Evolutionary conservation across 2,888 invertebrate species (phyloP).

Genomic region (Rutpela maculata): DNA sequence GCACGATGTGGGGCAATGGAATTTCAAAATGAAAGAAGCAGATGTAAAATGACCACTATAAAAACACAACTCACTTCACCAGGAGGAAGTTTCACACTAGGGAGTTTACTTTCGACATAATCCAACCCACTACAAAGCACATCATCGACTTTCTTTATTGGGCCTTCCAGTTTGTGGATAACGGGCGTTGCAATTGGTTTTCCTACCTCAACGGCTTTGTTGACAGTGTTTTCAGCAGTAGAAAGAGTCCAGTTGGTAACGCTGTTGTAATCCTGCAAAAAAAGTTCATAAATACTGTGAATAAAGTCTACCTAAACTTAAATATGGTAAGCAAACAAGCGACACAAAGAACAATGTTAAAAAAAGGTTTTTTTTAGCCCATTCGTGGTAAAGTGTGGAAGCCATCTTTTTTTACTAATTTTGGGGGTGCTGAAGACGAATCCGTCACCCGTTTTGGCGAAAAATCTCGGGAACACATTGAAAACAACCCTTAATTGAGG

Average conservation of each 20-base stretch:
- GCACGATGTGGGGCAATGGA: neutral
- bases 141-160: slow-evolving; percentile 76
- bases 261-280: slow-evolving; percentile 74
- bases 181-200: slow-evolving; percentile 75
- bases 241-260: slow-evolving; percentile 77
- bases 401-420: no score
- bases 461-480: no score
- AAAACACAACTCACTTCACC: slow-evolving; percentile 72
- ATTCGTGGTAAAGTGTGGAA: no score
- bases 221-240: slow-evolving; percentile 76
- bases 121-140: slow-evolving; percentile 77
- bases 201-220: slow-evolving; percentile 75
- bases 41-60: neutral
- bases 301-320: no score
- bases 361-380: no score
- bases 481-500: no score
- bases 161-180: slow-evolving; percentile 75
- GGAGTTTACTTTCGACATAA: slow-evolving; percentile 76
- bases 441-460: no score
- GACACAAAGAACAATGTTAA: no score
- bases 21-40: slow-evolving; percentile 36
- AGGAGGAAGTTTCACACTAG: slow-evolving; percentile 77
- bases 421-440: no score
- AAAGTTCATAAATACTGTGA: neutral
- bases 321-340: no score